Evolutionary conservation across 2,113 vertebrate species (phyloP).

Genomic region (Tor tambroides): DNA sequence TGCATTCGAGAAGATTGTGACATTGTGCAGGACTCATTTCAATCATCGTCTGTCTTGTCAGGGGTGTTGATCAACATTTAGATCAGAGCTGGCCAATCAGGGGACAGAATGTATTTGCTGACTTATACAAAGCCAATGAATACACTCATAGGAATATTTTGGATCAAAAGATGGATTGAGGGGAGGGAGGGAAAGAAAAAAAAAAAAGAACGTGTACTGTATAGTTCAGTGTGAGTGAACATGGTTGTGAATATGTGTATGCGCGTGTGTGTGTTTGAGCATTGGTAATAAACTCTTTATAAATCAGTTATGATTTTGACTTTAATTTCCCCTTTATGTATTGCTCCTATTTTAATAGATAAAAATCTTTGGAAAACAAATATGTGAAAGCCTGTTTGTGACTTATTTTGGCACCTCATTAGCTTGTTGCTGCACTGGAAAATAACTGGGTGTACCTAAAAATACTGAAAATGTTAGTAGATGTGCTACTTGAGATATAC

Average conservation of each 20-base stretch:
- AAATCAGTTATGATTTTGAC: constrained; percentile 39
- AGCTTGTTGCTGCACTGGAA: background rate
- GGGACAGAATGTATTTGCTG: constrained; percentile 11
- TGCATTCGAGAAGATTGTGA: constrained; percentile 41
- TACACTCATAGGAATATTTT: constrained; percentile 29
- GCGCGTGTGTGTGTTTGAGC: constrained; percentile 56
- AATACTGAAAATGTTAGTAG: background rate
- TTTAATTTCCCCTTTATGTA: background rate
- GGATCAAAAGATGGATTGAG: constrained; percentile 34
- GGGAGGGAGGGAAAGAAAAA: constrained; percentile 22
- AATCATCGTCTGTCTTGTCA: constrained; percentile 47
- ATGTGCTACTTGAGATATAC: background rate
- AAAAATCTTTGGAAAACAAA: background rate
- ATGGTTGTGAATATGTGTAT: constrained; percentile 54
- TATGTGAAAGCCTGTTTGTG: background rate
- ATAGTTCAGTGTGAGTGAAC: constrained; percentile 63
- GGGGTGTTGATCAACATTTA: constrained; percentile 38
- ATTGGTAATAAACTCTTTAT: constrained; percentile 70
- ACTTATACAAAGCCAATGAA: constrained; percentile 30
- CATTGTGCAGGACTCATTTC: constrained; percentile 54
- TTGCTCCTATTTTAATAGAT: background rate
- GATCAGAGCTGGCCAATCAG: constrained; percentile 33
- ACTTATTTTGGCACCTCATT: background rate
- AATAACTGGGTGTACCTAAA: background rate
- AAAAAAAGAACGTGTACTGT: constrained; percentile 60